Base-by-base conservation (phyloP, 2,888 invertebrate genomes). In the Euphydryas editha region DNA sequence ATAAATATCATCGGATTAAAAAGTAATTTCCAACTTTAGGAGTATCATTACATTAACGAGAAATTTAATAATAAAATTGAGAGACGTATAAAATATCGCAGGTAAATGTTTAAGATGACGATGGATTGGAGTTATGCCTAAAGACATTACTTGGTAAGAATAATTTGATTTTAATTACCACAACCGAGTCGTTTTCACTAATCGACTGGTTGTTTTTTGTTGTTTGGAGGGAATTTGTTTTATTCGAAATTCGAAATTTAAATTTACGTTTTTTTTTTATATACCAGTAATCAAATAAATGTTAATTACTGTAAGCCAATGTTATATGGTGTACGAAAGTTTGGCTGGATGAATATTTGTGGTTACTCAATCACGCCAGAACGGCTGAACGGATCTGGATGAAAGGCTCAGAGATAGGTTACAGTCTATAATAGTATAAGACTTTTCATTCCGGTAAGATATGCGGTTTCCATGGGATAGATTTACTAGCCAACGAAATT, bases 131-230 rank as follows among this genome's bases (percentile, higher is more conserved):
- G 21, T 63, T 63, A 63, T 42, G 47, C 42, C 36, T n/a, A 42
- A 51, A 49, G 63, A 58, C n/a, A 58, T 63, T 42, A 51, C 21
- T 63, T 10, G 49, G 58, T 63, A 63, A 58, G 63, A 58, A 51
- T 63, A 63, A 63, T 63, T 49, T 42, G 58, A 63, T 49, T 63
- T 63, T 63, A 63, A 63, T 58, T 58, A 63, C 58, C 49, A 39
- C 47, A 39, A 58, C 49, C 58, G 51, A 24, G 49, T 15, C 49
- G 49, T 39, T 30, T 49, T 63, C 51, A 63, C 49, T 58, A 63
- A 57, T 58, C 49, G 58, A 49, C 39, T 30, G 15, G n/a, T 15
- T 49, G 24, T 49, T 49, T n/a, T n/a, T n/a, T n/a, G n/a, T n/a
- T n/a, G n/a, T n/a, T 62, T 37, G 20, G 21, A 46, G 37, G 8